A percentile compares a stretch with the other conserved stretches of the same genome.
phyloP scores from a whole-genome alignment of 2,888 invertebrate species.

The Rhorus exstirpatorius region DNA sequence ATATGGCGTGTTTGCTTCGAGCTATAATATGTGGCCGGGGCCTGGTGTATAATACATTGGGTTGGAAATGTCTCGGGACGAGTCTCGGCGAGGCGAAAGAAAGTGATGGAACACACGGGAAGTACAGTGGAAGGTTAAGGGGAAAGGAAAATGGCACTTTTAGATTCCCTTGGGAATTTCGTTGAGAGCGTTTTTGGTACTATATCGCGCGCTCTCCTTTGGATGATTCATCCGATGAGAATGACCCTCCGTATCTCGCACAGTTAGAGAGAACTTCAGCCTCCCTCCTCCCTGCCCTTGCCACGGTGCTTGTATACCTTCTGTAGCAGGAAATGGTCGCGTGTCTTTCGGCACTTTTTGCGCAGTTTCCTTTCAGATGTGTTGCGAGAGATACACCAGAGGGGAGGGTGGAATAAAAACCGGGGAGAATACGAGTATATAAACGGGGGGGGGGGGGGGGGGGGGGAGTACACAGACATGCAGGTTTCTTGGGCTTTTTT shows the following conservation, averaged over 20 bases:
- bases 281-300: too few relatives aligned
- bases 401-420: too few relatives aligned
- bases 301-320: too few relatives aligned
- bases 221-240: slow-evolving; percentile 72
- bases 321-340: not conserved
- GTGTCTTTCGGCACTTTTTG: slow-evolving; percentile 14
- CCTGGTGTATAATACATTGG: not conserved
- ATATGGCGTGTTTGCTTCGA: not conserved
- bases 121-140: slow-evolving; percentile 7
- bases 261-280: slow-evolving; percentile 25
- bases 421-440: not conserved
- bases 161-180: slow-evolving; percentile 68
- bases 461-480: too few relatives aligned
- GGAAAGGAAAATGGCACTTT: slow-evolving; percentile 65
- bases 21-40: not conserved
- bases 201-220: slow-evolving; percentile 10
- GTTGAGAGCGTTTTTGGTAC: slow-evolving; percentile 27
- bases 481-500: not conserved
- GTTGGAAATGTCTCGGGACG: slow-evolving; percentile 1
- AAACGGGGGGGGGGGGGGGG: not conserved
- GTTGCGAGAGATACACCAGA: not conserved
- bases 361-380: slow-evolving; percentile 11
- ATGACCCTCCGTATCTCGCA: slow-evolving; percentile 52
- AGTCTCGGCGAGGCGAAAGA: slow-evolving; percentile 26
- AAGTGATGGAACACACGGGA: slow-evolving; percentile 34